Base-by-base conservation (phyloP, 2,113 vertebrate species). In the Piaya cayana region DNA sequence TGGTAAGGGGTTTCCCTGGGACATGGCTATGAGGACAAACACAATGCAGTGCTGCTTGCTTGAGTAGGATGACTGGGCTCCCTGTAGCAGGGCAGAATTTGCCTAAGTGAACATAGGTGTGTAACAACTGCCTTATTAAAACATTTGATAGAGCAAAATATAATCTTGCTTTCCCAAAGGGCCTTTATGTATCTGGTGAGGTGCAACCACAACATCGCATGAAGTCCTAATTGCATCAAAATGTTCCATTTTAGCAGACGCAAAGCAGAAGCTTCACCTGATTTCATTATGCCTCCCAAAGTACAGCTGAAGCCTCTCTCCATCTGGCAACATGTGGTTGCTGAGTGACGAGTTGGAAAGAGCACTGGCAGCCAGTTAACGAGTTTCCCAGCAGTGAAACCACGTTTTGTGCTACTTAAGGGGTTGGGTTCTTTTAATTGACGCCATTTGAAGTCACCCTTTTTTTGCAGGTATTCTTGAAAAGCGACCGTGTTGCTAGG, bases 401-500 rank as follows among this genome's bases (percentile, higher is more conserved):
- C 6, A 6, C 2, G 0, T 52, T 68, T 27, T 37, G 30, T 82
- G 64, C 11, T 65, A 16, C 39, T 70, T 72, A 3, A 25, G 12
- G 22, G 37, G 20, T 49, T 49, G 14, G 26, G 8, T 29, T n/a
- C 43, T 78, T 81, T 59, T 3, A 65, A 50, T 7, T 88, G 80
- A 18, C 52, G 32, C 49, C 30, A 32, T 84, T 70, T 77, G 37
- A 91, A 90, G 47, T 70, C 22, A 11, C 32, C 25, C 13, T 34
- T 87, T 39, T 62, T 47, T 56, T 74, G 39, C 97, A 99, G 99
- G 98, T 99, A 9, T 99, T 99, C 92, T 98, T 99, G 93, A 99
- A 99, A 96, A 99, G 99, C 0, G 99, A 99, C 95, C 98, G 99
- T 0, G 99, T 99, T 34, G 99, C 98, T 42, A 98, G 99, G 84